phyloP scores from a whole-genome alignment of 2,888 invertebrate genomes.

The Ennomos fuscantarius region DNA sequence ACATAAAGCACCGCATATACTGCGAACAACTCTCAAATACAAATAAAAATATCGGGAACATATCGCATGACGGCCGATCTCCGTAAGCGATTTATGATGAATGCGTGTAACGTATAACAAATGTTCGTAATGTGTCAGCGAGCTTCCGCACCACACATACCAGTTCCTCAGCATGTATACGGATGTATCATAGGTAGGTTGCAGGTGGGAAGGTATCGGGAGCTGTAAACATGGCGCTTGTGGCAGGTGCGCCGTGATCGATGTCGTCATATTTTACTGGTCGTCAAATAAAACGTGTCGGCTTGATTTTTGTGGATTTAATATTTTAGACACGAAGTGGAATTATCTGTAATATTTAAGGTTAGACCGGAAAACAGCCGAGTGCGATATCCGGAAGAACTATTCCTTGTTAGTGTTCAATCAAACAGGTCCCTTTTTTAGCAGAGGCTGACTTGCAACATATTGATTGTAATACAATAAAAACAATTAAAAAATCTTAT shows the following conservation, averaged over 20 bases:
- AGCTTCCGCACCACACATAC: conserved; percentile 1
- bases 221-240: conserved; percentile 21
- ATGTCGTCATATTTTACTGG: conserved; percentile 9
- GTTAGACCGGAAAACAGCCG: too few relatives aligned
- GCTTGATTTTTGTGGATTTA: neutral
- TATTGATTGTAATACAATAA: too few relatives aligned
- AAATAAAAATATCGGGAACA: conserved; percentile 30
- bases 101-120: conserved; percentile 28
- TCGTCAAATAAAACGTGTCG: conserved; percentile 6
- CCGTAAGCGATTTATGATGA: conserved; percentile 36
- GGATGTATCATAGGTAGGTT: too few relatives aligned
- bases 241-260: conserved; percentile 21
- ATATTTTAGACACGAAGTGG: neutral
- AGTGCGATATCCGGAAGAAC: too few relatives aligned
- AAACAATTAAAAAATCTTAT: too few relatives aligned
- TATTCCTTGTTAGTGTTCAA: too few relatives aligned
- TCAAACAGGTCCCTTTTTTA: too few relatives aligned
- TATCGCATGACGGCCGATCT: conserved; percentile 21
- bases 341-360: too few relatives aligned
- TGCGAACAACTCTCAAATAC: conserved; percentile 12
- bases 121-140: conserved; percentile 34
- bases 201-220: too few relatives aligned
- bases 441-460: too few relatives aligned
- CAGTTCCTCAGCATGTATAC: neutral
- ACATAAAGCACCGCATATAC: conserved; percentile 18